Conservation (phyloP, 2,888 invertebrate genomes). For the Eumacrocentrus americanus region DNA sequence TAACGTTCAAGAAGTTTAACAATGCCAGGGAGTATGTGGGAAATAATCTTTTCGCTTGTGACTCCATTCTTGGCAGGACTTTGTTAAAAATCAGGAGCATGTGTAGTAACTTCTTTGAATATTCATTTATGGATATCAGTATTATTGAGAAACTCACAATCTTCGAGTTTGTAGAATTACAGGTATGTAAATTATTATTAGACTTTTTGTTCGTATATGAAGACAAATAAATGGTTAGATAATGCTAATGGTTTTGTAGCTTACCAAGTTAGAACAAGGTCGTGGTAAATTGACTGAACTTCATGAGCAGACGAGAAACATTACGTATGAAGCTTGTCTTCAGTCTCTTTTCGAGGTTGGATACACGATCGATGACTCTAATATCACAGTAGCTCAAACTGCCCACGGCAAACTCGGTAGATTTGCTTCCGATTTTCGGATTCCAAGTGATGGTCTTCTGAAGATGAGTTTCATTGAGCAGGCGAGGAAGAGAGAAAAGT, state of each 20-base stretch:
- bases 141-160: conserved; percentile 64
- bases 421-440: conserved; percentile 41
- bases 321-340: conserved; percentile 75
- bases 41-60: conserved; percentile 76
- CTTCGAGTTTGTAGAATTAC: conserved; percentile 75
- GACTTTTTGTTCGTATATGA: neutral
- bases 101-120: conserved; percentile 69
- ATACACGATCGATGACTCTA: conserved; percentile 78
- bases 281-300: conserved; percentile 61
- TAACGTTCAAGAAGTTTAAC: conserved; percentile 73
- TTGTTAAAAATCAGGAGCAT: conserved; percentile 74
- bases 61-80: conserved; percentile 74
- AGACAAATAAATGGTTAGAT: conserved; percentile 6
- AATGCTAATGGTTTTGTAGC: conserved; percentile 54
- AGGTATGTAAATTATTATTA: conserved; percentile 60
- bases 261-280: conserved; percentile 61
- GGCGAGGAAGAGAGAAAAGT: conserved; percentile 81
- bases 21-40: conserved; percentile 67
- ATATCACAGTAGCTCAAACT: conserved; percentile 56
- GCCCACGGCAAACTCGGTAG: conserved; percentile 50
- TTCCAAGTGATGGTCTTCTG: conserved; percentile 48
- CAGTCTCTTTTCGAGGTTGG: conserved; percentile 77
- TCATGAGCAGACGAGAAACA: conserved; percentile 65
- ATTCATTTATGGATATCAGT: conserved; percentile 69
- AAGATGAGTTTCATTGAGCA: conserved; percentile 89